A percentile compares a stretch with the other conserved stretches of the same genome.
Conservation (phyloP, 2,797 vertebrate genomes). For the Phataginus tricuspis region DNA sequence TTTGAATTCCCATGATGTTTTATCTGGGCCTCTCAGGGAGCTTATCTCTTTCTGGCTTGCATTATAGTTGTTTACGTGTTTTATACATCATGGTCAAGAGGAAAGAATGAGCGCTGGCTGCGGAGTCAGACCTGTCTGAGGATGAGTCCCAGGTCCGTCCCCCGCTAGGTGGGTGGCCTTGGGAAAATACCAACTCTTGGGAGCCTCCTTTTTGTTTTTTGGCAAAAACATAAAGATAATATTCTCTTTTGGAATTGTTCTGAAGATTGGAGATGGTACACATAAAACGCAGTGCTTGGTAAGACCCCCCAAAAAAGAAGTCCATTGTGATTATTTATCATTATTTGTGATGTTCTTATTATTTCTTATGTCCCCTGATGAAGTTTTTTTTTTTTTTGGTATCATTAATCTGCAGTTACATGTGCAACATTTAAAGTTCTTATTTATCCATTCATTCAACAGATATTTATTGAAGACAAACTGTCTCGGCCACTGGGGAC, state of each 20-base stretch:
- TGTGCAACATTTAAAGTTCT: neutral
- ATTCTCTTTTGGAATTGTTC: neutral
- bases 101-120: neutral
- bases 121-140: neutral
- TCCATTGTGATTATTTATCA: neutral
- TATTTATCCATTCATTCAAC: neutral
- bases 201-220: constrained; percentile 4
- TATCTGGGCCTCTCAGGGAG: neutral
- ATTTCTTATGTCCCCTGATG: neutral
- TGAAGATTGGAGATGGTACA: neutral
- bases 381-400: neutral
- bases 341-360: neutral
- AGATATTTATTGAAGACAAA: neutral
- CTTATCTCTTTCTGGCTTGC: constrained; percentile 28
- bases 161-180: constrained; percentile 68
- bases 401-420: no score
- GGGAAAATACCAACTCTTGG: constrained; percentile 43
- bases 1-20: neutral
- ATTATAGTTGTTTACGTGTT: neutral
- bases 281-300: neutral
- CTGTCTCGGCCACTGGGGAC: neutral
- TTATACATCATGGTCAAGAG: neutral
- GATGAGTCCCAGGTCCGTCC: constrained; percentile 23
- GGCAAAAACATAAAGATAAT: constrained; percentile 20
- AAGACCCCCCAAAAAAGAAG: neutral